Conservation (phyloP, 2,113 vertebrate species). For the Acrocephalus kingi region DNA sequence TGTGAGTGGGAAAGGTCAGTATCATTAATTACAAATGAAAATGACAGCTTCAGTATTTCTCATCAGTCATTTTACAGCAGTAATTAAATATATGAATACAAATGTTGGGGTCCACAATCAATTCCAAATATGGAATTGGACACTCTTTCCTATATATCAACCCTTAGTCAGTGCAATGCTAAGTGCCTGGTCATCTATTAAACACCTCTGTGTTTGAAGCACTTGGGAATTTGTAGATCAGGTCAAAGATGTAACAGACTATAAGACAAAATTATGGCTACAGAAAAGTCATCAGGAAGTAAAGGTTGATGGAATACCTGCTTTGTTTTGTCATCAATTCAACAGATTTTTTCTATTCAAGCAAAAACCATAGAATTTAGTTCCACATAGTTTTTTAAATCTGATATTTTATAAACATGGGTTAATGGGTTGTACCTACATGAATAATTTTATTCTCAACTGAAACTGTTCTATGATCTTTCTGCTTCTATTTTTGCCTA, state of each 20-base stretch:
- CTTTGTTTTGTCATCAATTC: not conserved
- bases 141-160: not conserved
- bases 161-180: not conserved
- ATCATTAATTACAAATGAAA: not conserved
- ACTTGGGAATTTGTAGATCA: not conserved
- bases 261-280: not conserved
- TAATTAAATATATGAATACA: not conserved
- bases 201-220: not conserved
- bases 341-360: not conserved
- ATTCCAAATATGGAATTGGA: not conserved
- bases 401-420: not conserved
- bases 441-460: slow-evolving; percentile 13
- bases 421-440: not conserved
- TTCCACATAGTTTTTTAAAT: not conserved
- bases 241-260: not conserved
- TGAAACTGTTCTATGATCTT: slow-evolving; percentile 12
- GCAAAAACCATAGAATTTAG: not conserved
- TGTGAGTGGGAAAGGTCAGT: not conserved
- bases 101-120: not conserved
- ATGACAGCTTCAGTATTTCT: not conserved
- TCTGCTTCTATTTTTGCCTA: not conserved
- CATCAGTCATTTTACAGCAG: not conserved
- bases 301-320: not conserved
- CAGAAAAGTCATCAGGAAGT: not conserved
- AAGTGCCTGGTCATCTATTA: not conserved